phyloP scores from a whole-genome alignment of 2,797 vertebrate species.

The Hephaestus fuliginosus region DNA sequence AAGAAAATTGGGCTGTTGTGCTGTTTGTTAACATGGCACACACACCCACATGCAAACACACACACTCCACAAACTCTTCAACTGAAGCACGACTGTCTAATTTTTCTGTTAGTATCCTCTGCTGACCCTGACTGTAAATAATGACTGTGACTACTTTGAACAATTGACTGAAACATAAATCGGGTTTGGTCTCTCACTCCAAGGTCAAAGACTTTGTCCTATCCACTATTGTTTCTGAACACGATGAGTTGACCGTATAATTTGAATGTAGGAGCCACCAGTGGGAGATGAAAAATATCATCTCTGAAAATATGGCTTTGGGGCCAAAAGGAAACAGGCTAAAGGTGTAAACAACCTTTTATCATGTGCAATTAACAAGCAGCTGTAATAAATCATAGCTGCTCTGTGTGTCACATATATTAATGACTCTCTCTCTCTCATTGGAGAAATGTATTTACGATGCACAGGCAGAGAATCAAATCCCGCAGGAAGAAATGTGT shows the following conservation, averaged over 20 bases:
- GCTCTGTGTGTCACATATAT: constrained; percentile 70
- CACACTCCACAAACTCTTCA: constrained; percentile 1
- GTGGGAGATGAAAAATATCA: constrained; percentile 68
- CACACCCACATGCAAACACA: constrained; percentile 1
- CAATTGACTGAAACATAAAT: constrained; percentile 19
- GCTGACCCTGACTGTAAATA: constrained; percentile 34
- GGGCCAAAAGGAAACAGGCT: constrained; percentile 51
- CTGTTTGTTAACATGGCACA: constrained; percentile 30
- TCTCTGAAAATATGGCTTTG: constrained; percentile 49
- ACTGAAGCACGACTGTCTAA: constrained; percentile 10
- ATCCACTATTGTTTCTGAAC: constrained; percentile 20
- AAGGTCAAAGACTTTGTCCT: constrained; percentile 45
- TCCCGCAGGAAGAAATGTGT: constrained; percentile 36
- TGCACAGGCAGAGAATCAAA: constrained; percentile 46
- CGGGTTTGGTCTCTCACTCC: constrained; percentile 20
- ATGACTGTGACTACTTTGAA: constrained; percentile 20
- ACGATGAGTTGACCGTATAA: constrained; percentile 29
- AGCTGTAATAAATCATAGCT: constrained; percentile 73
- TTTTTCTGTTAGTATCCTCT: constrained; percentile 5
- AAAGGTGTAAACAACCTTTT: constrained; percentile 77
- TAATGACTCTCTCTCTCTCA: constrained; percentile 65
- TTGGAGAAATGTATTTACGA: constrained; percentile 68
- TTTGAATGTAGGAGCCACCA: constrained; percentile 34
- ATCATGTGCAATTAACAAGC: constrained; percentile 78
- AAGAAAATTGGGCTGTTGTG: constrained; percentile 44